phyloP scores from a whole-genome alignment of 2,888 invertebrate genomes.

The Dicycla oo region DNA sequence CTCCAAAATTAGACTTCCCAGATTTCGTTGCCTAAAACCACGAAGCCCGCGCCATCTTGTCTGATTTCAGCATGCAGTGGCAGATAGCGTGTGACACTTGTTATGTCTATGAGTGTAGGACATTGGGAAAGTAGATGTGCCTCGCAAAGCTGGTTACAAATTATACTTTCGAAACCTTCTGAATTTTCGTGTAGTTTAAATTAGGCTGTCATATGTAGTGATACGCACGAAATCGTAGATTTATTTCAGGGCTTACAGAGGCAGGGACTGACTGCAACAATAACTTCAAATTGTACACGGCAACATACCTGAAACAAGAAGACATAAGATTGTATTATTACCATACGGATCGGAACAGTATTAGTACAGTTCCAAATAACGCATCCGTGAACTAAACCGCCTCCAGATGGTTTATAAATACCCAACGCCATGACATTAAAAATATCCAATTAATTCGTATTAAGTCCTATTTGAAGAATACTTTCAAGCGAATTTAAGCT shows the following conservation, averaged over 20 bases:
- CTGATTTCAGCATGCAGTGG: slow-evolving; percentile 21
- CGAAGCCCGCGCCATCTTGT: slow-evolving; percentile 24
- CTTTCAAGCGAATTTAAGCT: slow-evolving; percentile 66
- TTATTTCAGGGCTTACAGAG: slow-evolving; percentile 30
- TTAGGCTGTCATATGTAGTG: background rate
- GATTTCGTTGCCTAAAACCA: slow-evolving; percentile 2
- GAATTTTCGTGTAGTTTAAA: background rate
- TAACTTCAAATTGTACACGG: slow-evolving; percentile 23
- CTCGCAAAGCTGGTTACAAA: background rate
- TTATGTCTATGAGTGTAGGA: slow-evolving; percentile 11
- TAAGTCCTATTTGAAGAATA: slow-evolving; percentile 72
- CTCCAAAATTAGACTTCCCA: background rate
- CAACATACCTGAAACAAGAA: slow-evolving; percentile 75
- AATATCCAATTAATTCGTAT: slow-evolving; percentile 78
- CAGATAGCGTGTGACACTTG: background rate
- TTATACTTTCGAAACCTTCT: background rate
- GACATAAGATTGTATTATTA: slow-evolving; percentile 37
- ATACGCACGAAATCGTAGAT: background rate
- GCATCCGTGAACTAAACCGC: slow-evolving; percentile 71
- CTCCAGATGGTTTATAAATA: slow-evolving; percentile 84
- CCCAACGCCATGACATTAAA: slow-evolving; percentile 80
- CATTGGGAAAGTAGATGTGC: slow-evolving; percentile 3
- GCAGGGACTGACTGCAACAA: background rate
- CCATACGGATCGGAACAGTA: slow-evolving; percentile 36
- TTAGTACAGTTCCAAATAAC: slow-evolving; percentile 64